Base-by-base conservation (phyloP, 2,888 invertebrate species). In the Spisula solida region DNA sequence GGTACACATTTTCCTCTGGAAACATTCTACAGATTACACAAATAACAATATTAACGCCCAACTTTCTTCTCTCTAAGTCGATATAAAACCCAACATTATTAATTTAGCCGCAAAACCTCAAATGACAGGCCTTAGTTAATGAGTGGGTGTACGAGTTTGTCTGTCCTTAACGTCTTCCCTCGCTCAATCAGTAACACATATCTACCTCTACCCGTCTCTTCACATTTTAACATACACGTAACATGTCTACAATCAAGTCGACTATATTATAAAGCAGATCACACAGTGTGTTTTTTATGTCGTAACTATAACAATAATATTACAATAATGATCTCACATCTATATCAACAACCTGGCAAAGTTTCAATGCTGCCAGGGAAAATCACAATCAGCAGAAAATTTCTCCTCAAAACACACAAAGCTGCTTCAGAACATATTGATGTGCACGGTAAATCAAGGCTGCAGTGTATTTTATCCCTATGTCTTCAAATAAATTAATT, bases 331-430 rank as follows among this genome's bases (percentile, higher is more conserved):
- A 75, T 75, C 75, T 75, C 31, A 34, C 34, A 75, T 31, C n/a
- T 29, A 75, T 34, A 31, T 75, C 31, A 82, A 75, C 51, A 75
- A 48, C 47, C 83, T 83, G 83, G 83, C 83, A 83, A 75, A 5
- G 70, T 70, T 48, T 83, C 83, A 83, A 83, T 48, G 31, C 48
- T 34, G 20, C 29, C 29, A 48, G 48, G 41, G 48, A 47, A 75
- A 83, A 29, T 31, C 66, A 48, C 34, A 29, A 51, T 70, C 75
- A 75, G 83, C 83, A 75, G 75, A 75, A 75, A 75, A 34, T 75
- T 56, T 56, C 41, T 41, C 41, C 41, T 16, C 14, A 25, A 66
- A 20, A 66, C 8, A 66, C 60, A 25, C 60, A 4, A 8, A 66
- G 12, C 25, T 66, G 25, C n/a, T 25, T n/a, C 60, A 25, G 60